Base-by-base conservation (phyloP, 2,888 invertebrate genomes). In the Electrophaes corylata region DNA sequence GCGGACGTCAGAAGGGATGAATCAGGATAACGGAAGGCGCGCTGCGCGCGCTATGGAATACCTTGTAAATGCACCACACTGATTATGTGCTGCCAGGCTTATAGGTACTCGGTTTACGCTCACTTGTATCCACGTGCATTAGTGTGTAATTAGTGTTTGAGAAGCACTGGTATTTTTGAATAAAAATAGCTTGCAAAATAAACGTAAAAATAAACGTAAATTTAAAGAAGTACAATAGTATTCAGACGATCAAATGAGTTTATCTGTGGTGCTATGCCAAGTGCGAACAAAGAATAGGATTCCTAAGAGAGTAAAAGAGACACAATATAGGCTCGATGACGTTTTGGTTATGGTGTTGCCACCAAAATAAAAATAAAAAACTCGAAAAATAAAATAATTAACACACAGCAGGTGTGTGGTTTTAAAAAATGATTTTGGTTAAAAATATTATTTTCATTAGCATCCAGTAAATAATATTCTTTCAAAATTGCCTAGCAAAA, bases 401-500 rank as follows among this genome's bases (percentile, higher is more conserved):
- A 81, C 76, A 81, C 85, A n/a, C n/a, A n/a, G n/a, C n/a, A 84
- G 85, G 84, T 84, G 83, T 84, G 81, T 79, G 75, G 77, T 79
- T 82, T 83, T 81, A 77, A 83, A 86, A 84, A 88, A 88, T 90
- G 88, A 84, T 80, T 86, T 86, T 86, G 80, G 79, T 80, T 79
- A 82, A 80, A 54, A 81, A 77, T 84, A 79, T 71, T 85, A 83
- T 79, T 83, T 83, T 80, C 72, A 69, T 69, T 70, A 72, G 79
- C 64, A 64, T 69, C 67, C 69, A 69, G 63, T 66, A 72, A 65
- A 61, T 64, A 59, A 66, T 60, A 60, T 50, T 33, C 18, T 43
- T 12, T 10, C 20, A 33, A 52, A 55, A 55, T 31, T 48, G 23
- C 31, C n/a, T 20, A 50, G 4, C 18, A 50, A 23, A 50, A 12